Evolutionary conservation across 2,113 vertebrate genomes (phyloP).

Genomic region (Pomatorhinus ruficollis): DNA sequence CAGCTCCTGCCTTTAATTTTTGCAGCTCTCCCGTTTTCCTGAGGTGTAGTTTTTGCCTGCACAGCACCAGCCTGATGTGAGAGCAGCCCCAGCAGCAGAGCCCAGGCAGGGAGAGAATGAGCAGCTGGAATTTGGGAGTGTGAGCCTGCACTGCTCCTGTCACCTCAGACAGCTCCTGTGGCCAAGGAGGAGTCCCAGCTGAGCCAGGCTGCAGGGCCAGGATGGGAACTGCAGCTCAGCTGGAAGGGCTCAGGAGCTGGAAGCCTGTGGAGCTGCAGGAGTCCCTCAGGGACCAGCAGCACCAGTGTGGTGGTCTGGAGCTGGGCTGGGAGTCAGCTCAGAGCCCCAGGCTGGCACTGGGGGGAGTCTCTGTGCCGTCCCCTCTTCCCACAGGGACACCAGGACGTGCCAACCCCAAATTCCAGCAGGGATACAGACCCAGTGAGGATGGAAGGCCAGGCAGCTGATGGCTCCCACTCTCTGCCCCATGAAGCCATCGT

Average conservation of each 20-base stretch:
- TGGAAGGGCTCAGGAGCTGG: not conserved
- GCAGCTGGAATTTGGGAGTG: not conserved
- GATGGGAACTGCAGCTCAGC: not conserved
- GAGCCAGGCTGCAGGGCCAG: not conserved
- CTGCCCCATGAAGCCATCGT: slow-evolving; percentile 98
- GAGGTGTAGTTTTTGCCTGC: not conserved
- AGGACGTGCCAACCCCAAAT: not conserved
- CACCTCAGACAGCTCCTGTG: not conserved
- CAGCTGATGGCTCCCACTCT: slow-evolving; percentile 98
- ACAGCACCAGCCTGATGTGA: not conserved
- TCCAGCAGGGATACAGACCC: slow-evolving; percentile 77
- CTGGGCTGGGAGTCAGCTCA: not conserved
- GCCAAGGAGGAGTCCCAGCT: not conserved
- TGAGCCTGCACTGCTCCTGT: not conserved
- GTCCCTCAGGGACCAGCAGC: not conserved
- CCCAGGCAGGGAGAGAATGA: fast-evolving
- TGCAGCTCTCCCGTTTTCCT: not conserved
- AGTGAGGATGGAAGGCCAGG: slow-evolving; percentile 95
- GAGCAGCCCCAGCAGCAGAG: not conserved
- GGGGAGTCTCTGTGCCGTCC: not conserved
- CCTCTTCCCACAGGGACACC: not conserved
- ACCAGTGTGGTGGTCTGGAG: not conserved
- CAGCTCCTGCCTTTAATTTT: not conserved
- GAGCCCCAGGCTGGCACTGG: not conserved
- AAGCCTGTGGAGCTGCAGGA: not conserved